These are phyloP conservation scores for Lycaon pictus DNA, from an alignment of 2,113 vertebrate genomes.

Conservation along the genomic window DNA sequence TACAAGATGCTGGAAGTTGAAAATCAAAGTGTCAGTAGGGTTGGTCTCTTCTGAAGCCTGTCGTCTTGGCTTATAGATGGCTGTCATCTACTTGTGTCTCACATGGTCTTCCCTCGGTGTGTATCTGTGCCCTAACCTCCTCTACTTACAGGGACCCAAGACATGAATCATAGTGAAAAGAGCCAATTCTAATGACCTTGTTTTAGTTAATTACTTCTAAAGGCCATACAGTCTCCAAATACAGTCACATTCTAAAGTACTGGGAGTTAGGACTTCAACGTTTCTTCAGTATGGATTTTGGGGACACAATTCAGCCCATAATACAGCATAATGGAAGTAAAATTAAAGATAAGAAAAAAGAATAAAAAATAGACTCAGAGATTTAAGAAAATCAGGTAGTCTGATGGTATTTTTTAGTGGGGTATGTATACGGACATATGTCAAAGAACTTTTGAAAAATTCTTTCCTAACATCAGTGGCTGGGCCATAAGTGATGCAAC, in stretches of 20 bases:
- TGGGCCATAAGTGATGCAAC: background rate
- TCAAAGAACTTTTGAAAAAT: background rate
- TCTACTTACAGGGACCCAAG: background rate
- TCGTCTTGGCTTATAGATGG: background rate
- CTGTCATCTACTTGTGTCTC: background rate
- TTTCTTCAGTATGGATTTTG: background rate
- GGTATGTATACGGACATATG: background rate
- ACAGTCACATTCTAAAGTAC: background rate
- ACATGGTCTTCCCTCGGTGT: accelerated
- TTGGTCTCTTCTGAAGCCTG: background rate
- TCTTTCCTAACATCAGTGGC: background rate
- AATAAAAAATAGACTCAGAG: background rate
- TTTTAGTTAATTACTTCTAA: background rate
- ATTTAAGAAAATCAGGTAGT: constrained; percentile 5
- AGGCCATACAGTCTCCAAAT: background rate
- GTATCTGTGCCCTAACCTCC: background rate
- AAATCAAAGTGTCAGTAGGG: background rate
- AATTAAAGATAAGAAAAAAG: background rate
- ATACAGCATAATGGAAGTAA: background rate
- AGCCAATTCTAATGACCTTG: accelerated
- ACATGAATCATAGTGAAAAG: too few relatives aligned
- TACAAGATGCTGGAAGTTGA: background rate
- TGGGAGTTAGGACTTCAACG: background rate
- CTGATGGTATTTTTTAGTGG: background rate
- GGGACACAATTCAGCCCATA: background rate